These are phyloP conservation scores for Paramormyrops kingsleyae DNA, from an alignment of 2,113 vertebrate species.

Conservation along the genomic window DNA sequence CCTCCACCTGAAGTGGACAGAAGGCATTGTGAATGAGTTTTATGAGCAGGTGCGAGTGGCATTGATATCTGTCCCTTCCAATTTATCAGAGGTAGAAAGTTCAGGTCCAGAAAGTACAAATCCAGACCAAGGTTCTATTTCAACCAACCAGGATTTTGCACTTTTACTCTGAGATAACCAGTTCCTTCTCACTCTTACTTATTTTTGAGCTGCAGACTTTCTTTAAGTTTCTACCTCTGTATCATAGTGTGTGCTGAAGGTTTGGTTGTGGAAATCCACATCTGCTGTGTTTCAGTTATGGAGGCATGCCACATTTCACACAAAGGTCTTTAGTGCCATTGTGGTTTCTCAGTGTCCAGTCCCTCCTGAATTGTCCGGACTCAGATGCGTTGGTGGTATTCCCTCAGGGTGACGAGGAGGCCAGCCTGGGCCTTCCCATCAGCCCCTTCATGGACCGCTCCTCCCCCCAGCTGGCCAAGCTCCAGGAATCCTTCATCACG, in stretches of 20 bases:
- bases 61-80: conserved; percentile 42
- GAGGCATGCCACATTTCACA: not conserved
- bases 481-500: conserved; percentile 98
- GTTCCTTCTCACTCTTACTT: not conserved
- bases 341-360: not conserved
- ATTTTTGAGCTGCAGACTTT: not conserved
- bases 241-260: not conserved
- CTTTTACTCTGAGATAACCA: not conserved
- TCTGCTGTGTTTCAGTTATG: not conserved
- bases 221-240: not conserved
- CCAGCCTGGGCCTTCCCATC: conserved; percentile 81
- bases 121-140: not conserved
- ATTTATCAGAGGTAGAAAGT: not conserved
- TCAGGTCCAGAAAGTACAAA: not conserved
- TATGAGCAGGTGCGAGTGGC: conserved; percentile 72
- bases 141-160: not conserved
- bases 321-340: not conserved
- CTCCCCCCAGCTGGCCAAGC: conserved; percentile 89
- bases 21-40: conserved; percentile 70
- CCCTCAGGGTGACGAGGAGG: conserved; percentile 88
- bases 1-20: conserved; percentile 65
- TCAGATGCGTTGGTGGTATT: conserved; percentile 1
- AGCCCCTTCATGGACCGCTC: conserved; percentile 98
- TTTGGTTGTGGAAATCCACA: not conserved
- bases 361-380: not conserved